A percentile compares a stretch with the other conserved stretches of the same genome.
Conservation (phyloP, 1,140 invertebrate species). For the Drosophila jambulina region DNA sequence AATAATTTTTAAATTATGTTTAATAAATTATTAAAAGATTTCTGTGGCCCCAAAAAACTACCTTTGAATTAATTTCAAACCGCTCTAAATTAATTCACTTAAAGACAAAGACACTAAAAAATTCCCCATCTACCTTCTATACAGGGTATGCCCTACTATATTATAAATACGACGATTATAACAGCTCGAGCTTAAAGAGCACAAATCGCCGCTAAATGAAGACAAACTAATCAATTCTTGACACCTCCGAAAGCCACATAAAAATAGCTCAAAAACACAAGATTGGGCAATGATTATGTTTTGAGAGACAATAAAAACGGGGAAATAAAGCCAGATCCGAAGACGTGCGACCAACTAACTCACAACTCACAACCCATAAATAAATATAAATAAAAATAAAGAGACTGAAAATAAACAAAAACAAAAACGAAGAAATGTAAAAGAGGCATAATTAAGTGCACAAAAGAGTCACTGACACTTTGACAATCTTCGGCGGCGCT, state of each 20-base stretch:
- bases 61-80: not conserved
- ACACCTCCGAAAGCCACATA: conserved; percentile 26
- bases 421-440: conserved; percentile 16
- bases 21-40: not conserved
- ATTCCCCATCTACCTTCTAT: not conserved
- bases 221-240: conserved; percentile 53
- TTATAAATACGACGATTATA: conserved; percentile 13
- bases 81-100: not conserved
- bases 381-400: conserved; percentile 28
- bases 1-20: too few relatives aligned
- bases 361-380: conserved; percentile 36
- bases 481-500: conserved; percentile 40
- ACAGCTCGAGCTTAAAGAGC: conserved; percentile 57
- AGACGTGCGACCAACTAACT: conserved; percentile 45
- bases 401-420: conserved; percentile 35
- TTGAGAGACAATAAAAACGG: conserved; percentile 36
- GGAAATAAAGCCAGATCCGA: conserved; percentile 45
- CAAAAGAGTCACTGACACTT: conserved; percentile 80
- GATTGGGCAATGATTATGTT: conserved; percentile 57
- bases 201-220: conserved; percentile 22
- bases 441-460: conserved; percentile 39
- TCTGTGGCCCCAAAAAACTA: not conserved
- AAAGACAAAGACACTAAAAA: not conserved
- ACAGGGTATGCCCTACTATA: conserved; percentile 25
- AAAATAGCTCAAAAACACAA: conserved; percentile 37